Percentiles rank a stretch among this genome's conserved stretches.
phyloP scores from a whole-genome alignment of 1,140 invertebrate species.

The Whitmania pigra region DNA sequence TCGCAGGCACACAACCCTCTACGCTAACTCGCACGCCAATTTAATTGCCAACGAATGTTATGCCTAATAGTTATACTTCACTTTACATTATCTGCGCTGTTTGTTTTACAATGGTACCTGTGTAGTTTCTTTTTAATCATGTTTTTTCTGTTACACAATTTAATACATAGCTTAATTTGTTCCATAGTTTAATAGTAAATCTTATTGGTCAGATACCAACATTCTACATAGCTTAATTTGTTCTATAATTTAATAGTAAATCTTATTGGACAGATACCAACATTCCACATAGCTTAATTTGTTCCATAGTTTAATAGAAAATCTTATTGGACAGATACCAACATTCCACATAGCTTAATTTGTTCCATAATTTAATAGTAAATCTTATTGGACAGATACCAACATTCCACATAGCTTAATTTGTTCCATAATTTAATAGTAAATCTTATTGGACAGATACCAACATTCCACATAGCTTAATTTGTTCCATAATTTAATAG shows the following conservation, averaged over 20 bases:
- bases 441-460: no score
- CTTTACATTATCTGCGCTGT: no score
- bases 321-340: conserved; percentile 23
- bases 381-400: conserved; percentile 24
- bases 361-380: no score
- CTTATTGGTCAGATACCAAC: conserved; percentile 22
- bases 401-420: background rate
- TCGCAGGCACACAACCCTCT: no score
- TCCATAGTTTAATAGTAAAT: no score
- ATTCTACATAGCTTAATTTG: background rate
- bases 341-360: background rate
- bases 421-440: no score
- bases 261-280: conserved; percentile 23
- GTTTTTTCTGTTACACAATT: background rate
- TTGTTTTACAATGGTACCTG: no score
- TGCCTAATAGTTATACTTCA: background rate
- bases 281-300: background rate
- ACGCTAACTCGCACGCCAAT: no score
- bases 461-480: no score
- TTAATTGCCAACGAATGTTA: background rate
- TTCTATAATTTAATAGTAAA: no score
- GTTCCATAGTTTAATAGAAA: no score
- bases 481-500: no score
- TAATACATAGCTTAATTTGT: background rate
- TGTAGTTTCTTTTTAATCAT: background rate